Base-by-base conservation (phyloP, 2,113 vertebrate genomes). In the Lepisosteus osseus region DNA sequence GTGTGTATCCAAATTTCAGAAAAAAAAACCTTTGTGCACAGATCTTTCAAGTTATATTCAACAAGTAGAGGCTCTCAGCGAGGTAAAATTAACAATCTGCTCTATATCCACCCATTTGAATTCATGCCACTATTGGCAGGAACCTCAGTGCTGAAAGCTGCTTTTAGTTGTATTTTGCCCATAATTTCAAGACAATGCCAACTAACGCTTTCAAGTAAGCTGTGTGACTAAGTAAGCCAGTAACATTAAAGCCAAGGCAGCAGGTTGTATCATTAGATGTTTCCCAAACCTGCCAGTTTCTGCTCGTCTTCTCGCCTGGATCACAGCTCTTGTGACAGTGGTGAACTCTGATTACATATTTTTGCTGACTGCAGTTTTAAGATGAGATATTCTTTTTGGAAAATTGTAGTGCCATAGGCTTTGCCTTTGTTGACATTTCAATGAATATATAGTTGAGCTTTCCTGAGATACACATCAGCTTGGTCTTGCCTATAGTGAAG, bases 401-500 rank as follows among this genome's bases (percentile, higher is more conserved):
- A 42, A 41, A 70, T 43, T 44, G 3, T 15, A 62, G 44, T 67
- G 75, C 71, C 69, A 74, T 79, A 77, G 68, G 74, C 69, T 77
- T 55, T 75, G 65, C 15, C 17, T 59, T 9, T 17, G 71, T 70
- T 78, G 75, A 82, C 77, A 79, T 79, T 78, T 78, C 79, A 81
- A 72, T 81, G 77, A 81, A 81, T 81, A 81, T 70, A 78, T 76
- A 74, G 71, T 44, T 51, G 65, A 54, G 63, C 40, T 76, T 65
- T 72, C 72, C 61, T 12, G 70, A 66, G 71, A 73, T n/a, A 43
- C 67, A 43, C 67, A 69, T 67, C 77, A 67, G 67, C 73, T 64
- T 57, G 55, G 59, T 17, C 65, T 70, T 70, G 69, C 74, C 76
- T 76, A 77, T 72, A 70, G 74, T 70, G 66, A 78, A 78, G 67